Evolutionary conservation across 1,140 invertebrate genomes (phyloP), one percentile per base, ranked within the genome.

Genomic region (Kradibia gibbosae): DNA sequence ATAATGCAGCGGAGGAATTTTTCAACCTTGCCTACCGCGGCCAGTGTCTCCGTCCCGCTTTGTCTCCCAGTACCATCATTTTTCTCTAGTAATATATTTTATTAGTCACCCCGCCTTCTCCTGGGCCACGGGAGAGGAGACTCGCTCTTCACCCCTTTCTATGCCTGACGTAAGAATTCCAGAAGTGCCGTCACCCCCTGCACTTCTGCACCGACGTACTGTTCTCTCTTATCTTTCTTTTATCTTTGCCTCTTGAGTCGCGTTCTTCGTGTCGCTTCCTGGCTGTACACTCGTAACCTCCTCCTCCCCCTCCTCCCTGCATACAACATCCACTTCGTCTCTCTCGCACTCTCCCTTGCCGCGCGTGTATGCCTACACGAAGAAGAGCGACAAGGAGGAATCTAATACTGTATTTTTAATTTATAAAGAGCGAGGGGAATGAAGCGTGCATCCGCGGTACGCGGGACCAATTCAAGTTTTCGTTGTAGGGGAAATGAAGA

Each of bases 41-140:
- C 87, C 89, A 89, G 89, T 89, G 88, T 86, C 86, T 87, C 88
- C 84, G 88, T 83, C 62, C 79, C 85, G 88, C 87, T 90, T 89
- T 88, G 89, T 90, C 88, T 88, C 85, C 34, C 85, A 72, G 83
- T 88, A 86, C 86, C 88, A 89, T 89, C 89, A 90, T 90, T 90
- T 90, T 90, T 90, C 89, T 89, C 88, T 80, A 85, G 86, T 89
- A 90, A 90, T 89, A 90, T 89, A 90, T 91, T 91, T 90, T 91
- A 90, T 91, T 90, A 88, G 84, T 88, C 85, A 85, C 83, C 75
- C 67, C 82, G 80, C 82, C 62, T 67, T 82, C 48, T 17, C 83
- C 76, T 57, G 81, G 78, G 84, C 71, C 71, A 81, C 25, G 22
- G 72, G 53, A 73, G 72, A 79, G 73, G 72, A 62, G 72, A 13